Base-by-base conservation (phyloP, 2,888 invertebrate species). In the Acholoe squamosa region DNA sequence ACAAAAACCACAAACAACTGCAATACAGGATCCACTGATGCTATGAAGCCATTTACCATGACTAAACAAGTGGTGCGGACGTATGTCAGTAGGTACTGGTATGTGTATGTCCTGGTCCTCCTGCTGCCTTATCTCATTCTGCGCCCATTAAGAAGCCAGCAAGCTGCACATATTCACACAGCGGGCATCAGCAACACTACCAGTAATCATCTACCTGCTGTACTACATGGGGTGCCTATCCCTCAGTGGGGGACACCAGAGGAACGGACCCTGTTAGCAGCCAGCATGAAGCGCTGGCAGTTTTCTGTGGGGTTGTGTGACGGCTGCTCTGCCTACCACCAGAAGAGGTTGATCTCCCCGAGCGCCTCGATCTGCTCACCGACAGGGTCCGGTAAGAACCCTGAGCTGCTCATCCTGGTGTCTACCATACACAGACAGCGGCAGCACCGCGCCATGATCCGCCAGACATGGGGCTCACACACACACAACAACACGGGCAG, bases 341-440 rank as follows among this genome's bases (percentile, higher is more conserved):
- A 33, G 33, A 84, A 43, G 12, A 33, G 84, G 43, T 7, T 84
- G 1, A 84, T 84, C 43, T n/a, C 34, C n/a, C 84, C 84, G 51
- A 84, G 51, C 43, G n/a, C 33, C n/a, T 10, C 34, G 16, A 71
- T 71, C 71, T 84, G 84, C 43, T 84, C 84, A 34, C 16, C 43
- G 0, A 28, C 22, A 10, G 77, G 1, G 33, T 0, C 34, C 33
- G 43, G 84, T 3, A 43, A 84, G 84, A 25, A n/a, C n/a, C 84
- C 84, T 5, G 84, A 84, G 43, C 84, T 84, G 19, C 51, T 84
- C 43, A 43, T 84, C 22, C 43, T 84, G 43, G 84, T 84, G 22
- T 51, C 43, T 1, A 84, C 84, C 22, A 84, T 84, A 34, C 84
- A 84, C 84, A 10, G 1, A 43, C 34, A 84, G 10, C 28, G 43